Base-by-base conservation (phyloP, 2,113 vertebrate species). In the Podocnemis expansa region DNA sequence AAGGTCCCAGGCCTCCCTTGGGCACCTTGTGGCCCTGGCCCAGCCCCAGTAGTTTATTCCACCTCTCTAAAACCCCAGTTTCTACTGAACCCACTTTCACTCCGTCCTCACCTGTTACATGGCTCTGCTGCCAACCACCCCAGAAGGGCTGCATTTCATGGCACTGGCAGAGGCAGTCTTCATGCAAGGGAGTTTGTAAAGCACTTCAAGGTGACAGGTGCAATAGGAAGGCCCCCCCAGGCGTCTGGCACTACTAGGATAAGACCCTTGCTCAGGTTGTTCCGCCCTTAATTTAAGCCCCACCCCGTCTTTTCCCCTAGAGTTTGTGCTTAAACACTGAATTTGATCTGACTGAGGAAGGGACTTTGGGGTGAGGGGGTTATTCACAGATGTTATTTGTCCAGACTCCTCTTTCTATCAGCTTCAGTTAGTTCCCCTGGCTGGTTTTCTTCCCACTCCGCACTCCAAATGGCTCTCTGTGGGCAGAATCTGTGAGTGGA, bases 111-210 rank as follows among this genome's bases (percentile, higher is more conserved):
- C 21, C 25, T 82, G 80, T 24, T 76, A 24, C 80, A 58, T 10
- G 0, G 2, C 7, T 22, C 25, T 31, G 14, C 4, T 8, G 43
- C 16, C 14, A 5, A 25, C 75, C 14, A 24, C 9, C 21, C 13
- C 70, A 21, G 67, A 58, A 22, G 60, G 2, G 58, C 49, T n/a
- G 49, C n/a, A 49, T 60, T 51, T 82, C 58, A 41, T 43, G 43
- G 4, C 1, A 0, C 41, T 43, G 43, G 4, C 1, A 1, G 4
- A 4, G 22, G 70, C 3, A 0, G 73, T 2, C 51, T 52, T 13
- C 13, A 5, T 52, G 51, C 51, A 3, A 4, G 51, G 51, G 41
- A 52, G 21, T 22, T 81, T 84, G 14, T 60, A 58, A 41, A 89
- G 43, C 87, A n/a, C 79, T 67, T 21, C 60, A 87, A 34, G 43